Evolutionary conservation across 1,140 invertebrate genomes (phyloP), one percentile per base, ranked within the genome.

Genomic region (Adelges cooleyi): DNA sequence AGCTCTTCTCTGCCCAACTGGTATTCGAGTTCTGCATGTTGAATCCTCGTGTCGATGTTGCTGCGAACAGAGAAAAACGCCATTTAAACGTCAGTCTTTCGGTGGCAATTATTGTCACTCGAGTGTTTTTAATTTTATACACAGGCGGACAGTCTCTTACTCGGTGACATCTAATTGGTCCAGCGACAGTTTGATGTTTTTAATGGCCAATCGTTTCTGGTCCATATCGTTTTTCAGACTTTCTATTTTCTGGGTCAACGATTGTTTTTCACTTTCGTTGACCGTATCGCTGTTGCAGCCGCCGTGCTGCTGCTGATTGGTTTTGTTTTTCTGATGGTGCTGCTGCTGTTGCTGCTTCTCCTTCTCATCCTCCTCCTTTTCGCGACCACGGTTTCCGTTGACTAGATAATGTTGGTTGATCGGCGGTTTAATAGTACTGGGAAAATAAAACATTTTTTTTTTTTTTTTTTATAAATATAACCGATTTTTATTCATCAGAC

Each of bases 11-110:
- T 79, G 0, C 90, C 90, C 36, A 92, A 75, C 73, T 90, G 84
- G 74, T 91, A 93, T 71, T 92, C 89, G 67, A 92, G 74, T 75
- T 93, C 90, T 0, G 90, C 90, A 72, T 92, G 89, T 69, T 90
- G 84, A 71, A 93, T 92, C 67, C 89, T 79, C n/a, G 87, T 82
- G 73, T 93, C 90, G 56, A 92, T 91, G 73, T 92, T 92, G 71
- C 89, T 92, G 75, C 15, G 68, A 50, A 42, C 2, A 17, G n/a
- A 38, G 40, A 17, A 38, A 52, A 66, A 22, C 29, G 22, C 2
- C 10, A 29, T 20, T 29, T n/a, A n/a, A n/a, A n/a, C n/a, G n/a
- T n/a, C n/a, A n/a, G n/a, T n/a, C n/a, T 23, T 15, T 36, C 3
- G n/a, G 20, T 23, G n/a, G 48, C 17, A 18, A 40, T 38, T 18